A percentile compares a stretch with the other conserved stretches of the same genome.
Conservation (phyloP, 2,113 vertebrate genomes). For the Blennius ocellaris region DNA sequence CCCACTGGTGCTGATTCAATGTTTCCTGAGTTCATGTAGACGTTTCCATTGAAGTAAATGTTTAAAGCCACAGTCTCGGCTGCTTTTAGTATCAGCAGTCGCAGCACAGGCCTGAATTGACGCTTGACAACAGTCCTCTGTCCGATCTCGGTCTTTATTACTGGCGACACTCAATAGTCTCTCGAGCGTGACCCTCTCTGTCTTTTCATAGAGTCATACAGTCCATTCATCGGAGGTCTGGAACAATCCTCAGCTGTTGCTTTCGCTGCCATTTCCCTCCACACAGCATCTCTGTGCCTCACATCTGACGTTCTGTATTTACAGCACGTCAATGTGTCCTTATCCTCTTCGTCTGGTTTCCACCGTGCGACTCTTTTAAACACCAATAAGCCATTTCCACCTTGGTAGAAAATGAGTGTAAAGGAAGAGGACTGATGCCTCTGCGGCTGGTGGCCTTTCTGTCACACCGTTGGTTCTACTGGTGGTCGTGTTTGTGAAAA, state of each 20-base stretch:
- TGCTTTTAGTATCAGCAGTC: not conserved
- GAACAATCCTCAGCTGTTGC: conserved; percentile 46
- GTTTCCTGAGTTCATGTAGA: not conserved
- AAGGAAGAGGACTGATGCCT: conserved; percentile 5
- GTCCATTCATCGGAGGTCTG: not conserved
- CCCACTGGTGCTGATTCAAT: not conserved
- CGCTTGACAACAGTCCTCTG: conserved; percentile 43
- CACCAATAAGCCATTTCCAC: conserved; percentile 15
- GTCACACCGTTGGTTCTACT: conserved; percentile 50
- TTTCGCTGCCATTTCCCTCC: conserved; percentile 14
- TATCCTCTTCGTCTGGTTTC: conserved; percentile 15
- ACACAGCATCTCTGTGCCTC: conserved; percentile 35
- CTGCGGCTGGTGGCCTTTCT: conserved; percentile 6
- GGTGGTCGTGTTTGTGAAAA: conserved; percentile 52
- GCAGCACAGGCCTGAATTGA: conserved; percentile 10
- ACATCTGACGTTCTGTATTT: conserved; percentile 18
- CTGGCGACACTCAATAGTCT: not conserved
- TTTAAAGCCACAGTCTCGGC: not conserved
- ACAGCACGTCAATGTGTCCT: conserved; percentile 2
- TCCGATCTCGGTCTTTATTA: conserved; percentile 11
- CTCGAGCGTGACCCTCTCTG: conserved; percentile 17
- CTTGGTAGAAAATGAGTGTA: conserved; percentile 3
- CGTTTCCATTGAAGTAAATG: not conserved
- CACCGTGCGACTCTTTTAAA: conserved; percentile 22
- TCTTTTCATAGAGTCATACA: conserved; percentile 33